These are phyloP conservation scores for Frieseomelitta varia DNA, from an alignment of 1,140 invertebrate species.

Conservation along the genomic window DNA sequence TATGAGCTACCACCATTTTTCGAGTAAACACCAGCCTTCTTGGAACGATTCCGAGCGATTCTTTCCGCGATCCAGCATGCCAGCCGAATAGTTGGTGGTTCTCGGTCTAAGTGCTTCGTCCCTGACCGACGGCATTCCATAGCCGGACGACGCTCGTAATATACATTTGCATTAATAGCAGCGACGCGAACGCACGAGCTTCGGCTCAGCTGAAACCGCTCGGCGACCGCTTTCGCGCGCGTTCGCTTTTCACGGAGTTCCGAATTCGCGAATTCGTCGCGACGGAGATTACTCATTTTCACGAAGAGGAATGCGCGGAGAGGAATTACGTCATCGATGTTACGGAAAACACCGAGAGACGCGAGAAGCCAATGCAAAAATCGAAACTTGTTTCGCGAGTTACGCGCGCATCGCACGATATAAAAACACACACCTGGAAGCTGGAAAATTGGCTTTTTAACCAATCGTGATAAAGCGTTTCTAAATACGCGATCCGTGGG, in stretches of 20 bases:
- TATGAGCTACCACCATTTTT: neutral
- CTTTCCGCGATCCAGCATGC: neutral
- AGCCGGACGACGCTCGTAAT: conserved; percentile 58
- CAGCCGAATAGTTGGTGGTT: conserved; percentile 56
- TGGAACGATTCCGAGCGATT: neutral
- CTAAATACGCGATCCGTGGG: no score
- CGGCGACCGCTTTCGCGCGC: neutral
- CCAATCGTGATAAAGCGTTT: neutral
- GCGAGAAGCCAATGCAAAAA: neutral
- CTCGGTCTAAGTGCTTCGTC: conserved; percentile 59
- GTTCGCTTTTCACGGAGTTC: neutral
- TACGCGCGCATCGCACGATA: neutral
- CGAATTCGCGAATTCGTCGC: no score
- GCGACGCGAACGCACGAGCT: conserved; percentile 41
- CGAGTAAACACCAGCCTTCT: neutral
- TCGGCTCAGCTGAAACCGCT: neutral
- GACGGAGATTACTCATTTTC: neutral
- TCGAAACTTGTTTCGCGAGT: neutral
- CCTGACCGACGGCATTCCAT: conserved; percentile 69
- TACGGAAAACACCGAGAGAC: neutral
- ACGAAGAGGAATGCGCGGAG: neutral
- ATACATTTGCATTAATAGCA: conserved; percentile 66
- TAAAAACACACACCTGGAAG: neutral
- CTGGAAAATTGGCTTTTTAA: neutral
- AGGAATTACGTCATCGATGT: neutral